phyloP scores from a whole-genome alignment of 2,113 vertebrate genomes.

The Kobus ellipsiprymnus region DNA sequence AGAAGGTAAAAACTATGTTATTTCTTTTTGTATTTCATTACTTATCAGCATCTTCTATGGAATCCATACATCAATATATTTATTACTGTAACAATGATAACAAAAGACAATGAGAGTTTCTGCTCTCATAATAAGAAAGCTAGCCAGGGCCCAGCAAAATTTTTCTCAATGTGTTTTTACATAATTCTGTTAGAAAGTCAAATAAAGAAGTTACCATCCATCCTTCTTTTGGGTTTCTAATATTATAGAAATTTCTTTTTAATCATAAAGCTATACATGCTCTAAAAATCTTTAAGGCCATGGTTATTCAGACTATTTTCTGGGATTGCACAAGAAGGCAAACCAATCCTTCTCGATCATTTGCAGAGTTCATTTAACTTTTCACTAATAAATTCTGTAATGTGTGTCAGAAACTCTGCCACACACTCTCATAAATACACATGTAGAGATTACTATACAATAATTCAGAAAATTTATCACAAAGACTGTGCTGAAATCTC shows the following conservation, averaged over 20 bases:
- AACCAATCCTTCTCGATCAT: not conserved
- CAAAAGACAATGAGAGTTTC: not conserved
- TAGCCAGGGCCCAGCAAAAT: not conserved
- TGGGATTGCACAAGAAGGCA: not conserved
- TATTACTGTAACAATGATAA: not conserved
- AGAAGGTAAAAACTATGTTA: not conserved
- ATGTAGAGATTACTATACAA: not conserved
- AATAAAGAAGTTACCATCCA: not conserved
- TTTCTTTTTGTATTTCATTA: not conserved
- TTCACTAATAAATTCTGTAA: not conserved
- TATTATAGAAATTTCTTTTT: not conserved
- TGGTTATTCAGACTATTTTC: not conserved
- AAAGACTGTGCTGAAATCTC: not conserved
- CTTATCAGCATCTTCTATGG: not conserved
- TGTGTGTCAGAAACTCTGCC: not conserved
- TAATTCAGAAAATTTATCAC: not conserved
- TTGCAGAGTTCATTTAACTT: slow-evolving; percentile 7
- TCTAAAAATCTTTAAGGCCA: not conserved
- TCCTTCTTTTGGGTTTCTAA: not conserved
- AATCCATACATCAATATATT: not conserved
- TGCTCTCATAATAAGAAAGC: not conserved
- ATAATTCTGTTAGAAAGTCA: not conserved
- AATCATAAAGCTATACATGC: not conserved
- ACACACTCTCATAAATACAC: not conserved
- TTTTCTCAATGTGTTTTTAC: not conserved